Evolutionary conservation across 1,140 invertebrate species (phyloP).

Genomic region (Drosophila punjabiensis): DNA sequence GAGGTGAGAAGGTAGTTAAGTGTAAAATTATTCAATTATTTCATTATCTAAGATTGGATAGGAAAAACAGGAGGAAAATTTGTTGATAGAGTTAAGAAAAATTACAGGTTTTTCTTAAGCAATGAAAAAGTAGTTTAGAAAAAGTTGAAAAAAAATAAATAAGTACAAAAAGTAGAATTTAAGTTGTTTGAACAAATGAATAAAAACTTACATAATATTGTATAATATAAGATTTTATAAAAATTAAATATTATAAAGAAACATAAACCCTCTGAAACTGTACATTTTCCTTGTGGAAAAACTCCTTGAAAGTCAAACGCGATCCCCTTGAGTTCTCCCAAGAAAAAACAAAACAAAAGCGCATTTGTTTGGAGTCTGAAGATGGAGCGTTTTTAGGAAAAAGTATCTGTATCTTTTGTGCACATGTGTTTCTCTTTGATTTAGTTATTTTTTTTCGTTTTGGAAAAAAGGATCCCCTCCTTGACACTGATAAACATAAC

Average conservation of each 20-base stretch:
- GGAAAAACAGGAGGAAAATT: neutral
- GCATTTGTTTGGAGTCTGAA: constrained; percentile 45
- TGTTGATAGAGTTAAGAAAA: neutral
- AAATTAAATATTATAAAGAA: neutral
- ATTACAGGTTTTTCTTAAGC: neutral
- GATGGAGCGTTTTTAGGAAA: constrained; percentile 52
- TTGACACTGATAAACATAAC: constrained; percentile 76
- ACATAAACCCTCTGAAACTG: neutral
- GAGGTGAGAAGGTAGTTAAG: constrained; percentile 4
- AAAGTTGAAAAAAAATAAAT: neutral
- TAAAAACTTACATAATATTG: neutral
- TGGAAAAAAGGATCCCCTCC: constrained; percentile 17
- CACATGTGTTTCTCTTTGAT: constrained; percentile 22
- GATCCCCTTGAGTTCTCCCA: constrained; percentile 52
- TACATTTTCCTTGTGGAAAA: constrained; percentile 6
- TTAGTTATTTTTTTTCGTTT: neutral
- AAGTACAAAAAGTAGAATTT: neutral
- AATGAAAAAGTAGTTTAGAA: neutral
- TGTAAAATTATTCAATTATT: constrained; percentile 1
- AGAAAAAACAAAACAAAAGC: constrained; percentile 76
- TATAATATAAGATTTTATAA: neutral
- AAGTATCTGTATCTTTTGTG: neutral
- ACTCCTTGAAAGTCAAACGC: constrained; percentile 25
- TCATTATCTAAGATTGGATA: constrained; percentile 7
- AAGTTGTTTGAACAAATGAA: neutral